phyloP scores from a whole-genome alignment of 1,140 invertebrate species.

The Bradysia coprophila region DNA sequence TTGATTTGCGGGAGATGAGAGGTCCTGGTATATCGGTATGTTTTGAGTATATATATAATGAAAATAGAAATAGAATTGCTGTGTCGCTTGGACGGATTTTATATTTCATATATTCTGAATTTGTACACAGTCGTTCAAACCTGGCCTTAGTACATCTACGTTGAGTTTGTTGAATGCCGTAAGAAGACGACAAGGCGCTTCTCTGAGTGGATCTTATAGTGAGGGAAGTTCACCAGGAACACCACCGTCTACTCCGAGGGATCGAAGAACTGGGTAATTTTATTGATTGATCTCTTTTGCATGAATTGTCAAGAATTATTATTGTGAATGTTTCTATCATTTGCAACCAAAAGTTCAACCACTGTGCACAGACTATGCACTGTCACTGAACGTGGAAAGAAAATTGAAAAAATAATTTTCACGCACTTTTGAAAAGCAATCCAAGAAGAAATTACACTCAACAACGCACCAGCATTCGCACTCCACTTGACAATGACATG shows the following conservation, averaged over 20 bases:
- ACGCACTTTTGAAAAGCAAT: no score
- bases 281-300: no score
- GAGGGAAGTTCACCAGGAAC: constrained; percentile 22
- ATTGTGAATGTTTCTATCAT: no score
- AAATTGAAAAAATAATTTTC: no score
- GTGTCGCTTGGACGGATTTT: background rate
- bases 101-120: background rate
- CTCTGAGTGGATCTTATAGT: constrained; percentile 19
- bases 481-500: no score
- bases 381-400: no score
- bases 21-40: constrained; percentile 35
- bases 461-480: no score
- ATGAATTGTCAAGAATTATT: background rate
- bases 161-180: constrained; percentile 21
- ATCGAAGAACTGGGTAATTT: constrained; percentile 3
- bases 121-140: constrained; percentile 20
- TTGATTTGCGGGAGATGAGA: constrained; percentile 71
- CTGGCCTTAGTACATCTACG: constrained; percentile 21
- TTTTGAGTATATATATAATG: constrained; percentile 2
- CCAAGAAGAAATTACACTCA: no score
- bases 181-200: constrained; percentile 21
- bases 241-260: constrained; percentile 18
- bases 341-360: no score
- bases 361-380: no score
- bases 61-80: background rate